These are phyloP conservation scores for Crenichthys baileyi DNA, from an alignment of 2,797 vertebrate species.

Conservation along the genomic window DNA sequence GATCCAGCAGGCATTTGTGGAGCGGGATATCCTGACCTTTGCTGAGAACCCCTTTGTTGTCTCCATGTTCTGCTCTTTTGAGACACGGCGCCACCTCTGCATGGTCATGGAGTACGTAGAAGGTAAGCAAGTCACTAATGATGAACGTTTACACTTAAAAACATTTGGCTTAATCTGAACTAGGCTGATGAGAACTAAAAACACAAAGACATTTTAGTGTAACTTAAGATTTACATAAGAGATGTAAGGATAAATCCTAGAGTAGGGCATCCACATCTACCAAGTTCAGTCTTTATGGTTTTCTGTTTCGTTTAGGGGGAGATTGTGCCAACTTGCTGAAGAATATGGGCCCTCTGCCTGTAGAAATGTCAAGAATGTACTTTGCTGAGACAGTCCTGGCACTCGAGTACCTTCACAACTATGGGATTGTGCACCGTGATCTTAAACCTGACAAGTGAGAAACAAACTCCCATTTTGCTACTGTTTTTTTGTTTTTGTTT, in stretches of 20 bases:
- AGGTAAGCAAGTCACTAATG: slow-evolving; percentile 78
- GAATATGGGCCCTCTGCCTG: slow-evolving; percentile 96
- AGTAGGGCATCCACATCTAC: neutral
- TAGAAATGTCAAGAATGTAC: slow-evolving; percentile 97
- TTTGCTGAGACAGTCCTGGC: slow-evolving; percentile 97
- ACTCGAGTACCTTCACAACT: slow-evolving; percentile 96
- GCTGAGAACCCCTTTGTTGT: slow-evolving; percentile 98
- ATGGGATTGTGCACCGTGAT: slow-evolving; percentile 95
- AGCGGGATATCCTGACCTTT: slow-evolving; percentile 96
- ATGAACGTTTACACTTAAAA: neutral
- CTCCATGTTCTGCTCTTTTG: slow-evolving; percentile 98
- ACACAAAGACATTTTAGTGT: neutral
- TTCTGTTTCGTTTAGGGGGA: slow-evolving; percentile 81
- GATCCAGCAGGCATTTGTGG: slow-evolving; percentile 98
- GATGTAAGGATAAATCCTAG: neutral
- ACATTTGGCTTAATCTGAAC: neutral
- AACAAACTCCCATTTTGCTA: accelerated
- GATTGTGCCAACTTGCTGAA: slow-evolving; percentile 95
- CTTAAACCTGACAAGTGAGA: slow-evolving; percentile 98
- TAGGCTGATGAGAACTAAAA: accelerated
- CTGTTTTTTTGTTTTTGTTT: too few relatives aligned
- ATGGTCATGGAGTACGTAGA: slow-evolving; percentile 99
- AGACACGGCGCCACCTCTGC: slow-evolving; percentile 94
- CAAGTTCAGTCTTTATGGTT: neutral
- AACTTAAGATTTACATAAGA: neutral